phyloP scores from a whole-genome alignment of 2,888 invertebrate genomes.

The Andrena camellia region DNA sequence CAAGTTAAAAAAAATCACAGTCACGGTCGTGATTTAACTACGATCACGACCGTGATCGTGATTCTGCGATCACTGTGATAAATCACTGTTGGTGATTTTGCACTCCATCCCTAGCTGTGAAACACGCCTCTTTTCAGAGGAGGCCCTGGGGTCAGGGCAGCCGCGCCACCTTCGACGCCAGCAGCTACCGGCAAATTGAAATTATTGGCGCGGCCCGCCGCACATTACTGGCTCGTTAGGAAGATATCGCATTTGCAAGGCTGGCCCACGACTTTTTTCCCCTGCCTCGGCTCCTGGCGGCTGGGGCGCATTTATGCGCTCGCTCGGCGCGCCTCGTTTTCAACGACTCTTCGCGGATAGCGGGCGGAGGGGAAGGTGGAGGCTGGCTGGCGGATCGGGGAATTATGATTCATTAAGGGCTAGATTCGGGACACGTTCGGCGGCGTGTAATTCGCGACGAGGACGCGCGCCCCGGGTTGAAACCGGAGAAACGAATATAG shows the following conservation, averaged over 20 bases:
- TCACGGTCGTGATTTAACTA: no score
- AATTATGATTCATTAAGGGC: constrained; percentile 62
- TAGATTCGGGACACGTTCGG: constrained; percentile 60
- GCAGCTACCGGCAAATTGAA: constrained; percentile 67
- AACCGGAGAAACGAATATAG: constrained; percentile 9
- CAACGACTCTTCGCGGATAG: constrained; percentile 1
- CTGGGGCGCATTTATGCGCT: constrained; percentile 24
- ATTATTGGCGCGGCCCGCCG: constrained; percentile 75
- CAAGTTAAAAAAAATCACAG: no score
- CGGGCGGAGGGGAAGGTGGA: no score
- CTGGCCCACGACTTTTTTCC: constrained; percentile 33
- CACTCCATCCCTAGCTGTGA: no score
- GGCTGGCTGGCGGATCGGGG: constrained; percentile 42
- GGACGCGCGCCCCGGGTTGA: constrained; percentile 14
- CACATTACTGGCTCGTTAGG: constrained; percentile 79
- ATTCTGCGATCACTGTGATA: no score
- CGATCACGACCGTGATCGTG: no score
- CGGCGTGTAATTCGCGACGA: constrained; percentile 48
- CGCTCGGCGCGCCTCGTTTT: constrained; percentile 26
- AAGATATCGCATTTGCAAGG: constrained; percentile 66
- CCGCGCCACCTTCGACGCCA: constrained; percentile 35
- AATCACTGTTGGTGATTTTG: no score
- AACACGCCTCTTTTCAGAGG: constrained; percentile 4
- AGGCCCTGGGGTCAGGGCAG: background rate
- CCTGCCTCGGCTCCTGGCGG: constrained; percentile 14